Conservation (phyloP, 1,140 invertebrate genomes). For the Oncopeltus fasciatus region DNA sequence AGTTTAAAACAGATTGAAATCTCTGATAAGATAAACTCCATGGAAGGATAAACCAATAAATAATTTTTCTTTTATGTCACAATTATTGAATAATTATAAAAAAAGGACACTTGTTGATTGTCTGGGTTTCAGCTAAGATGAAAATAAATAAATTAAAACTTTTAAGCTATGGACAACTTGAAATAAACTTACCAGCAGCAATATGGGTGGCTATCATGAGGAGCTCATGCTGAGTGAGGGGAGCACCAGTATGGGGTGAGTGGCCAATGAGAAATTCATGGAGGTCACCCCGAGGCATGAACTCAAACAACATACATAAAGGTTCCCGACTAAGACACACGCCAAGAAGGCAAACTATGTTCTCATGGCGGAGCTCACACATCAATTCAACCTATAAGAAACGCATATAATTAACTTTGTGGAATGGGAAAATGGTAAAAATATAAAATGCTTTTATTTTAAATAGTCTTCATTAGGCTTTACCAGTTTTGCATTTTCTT, state of each 20-base stretch:
- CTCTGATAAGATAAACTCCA: too few species aligned
- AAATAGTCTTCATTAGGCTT: too few species aligned
- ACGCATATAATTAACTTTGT: too few species aligned
- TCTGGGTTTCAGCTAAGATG: too few species aligned
- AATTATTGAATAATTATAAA: neutral
- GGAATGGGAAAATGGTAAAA: too few species aligned
- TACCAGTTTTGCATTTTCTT: too few species aligned
- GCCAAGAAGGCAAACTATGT: constrained; percentile 88
- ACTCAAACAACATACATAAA: constrained; percentile 91
- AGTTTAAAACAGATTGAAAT: too few species aligned
- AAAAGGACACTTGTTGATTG: too few species aligned
- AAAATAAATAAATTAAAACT: too few species aligned
- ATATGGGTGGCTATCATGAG: constrained; percentile 78
- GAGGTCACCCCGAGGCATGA: constrained; percentile 85
- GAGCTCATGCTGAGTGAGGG: constrained; percentile 66
- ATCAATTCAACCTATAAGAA: constrained; percentile 66
- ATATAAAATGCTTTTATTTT: too few species aligned
- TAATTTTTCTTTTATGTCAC: neutral
- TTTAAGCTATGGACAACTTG: too few species aligned
- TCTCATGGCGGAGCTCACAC: constrained; percentile 84
- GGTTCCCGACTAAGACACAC: constrained; percentile 83
- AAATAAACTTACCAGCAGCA: constrained; percentile 47
- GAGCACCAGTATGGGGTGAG: constrained; percentile 59
- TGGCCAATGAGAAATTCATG: constrained; percentile 86
- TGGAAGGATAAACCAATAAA: too few species aligned